Evolutionary conservation across 2,888 invertebrate genomes (phyloP).

Genomic region (Drosophila niveifrons): DNA sequence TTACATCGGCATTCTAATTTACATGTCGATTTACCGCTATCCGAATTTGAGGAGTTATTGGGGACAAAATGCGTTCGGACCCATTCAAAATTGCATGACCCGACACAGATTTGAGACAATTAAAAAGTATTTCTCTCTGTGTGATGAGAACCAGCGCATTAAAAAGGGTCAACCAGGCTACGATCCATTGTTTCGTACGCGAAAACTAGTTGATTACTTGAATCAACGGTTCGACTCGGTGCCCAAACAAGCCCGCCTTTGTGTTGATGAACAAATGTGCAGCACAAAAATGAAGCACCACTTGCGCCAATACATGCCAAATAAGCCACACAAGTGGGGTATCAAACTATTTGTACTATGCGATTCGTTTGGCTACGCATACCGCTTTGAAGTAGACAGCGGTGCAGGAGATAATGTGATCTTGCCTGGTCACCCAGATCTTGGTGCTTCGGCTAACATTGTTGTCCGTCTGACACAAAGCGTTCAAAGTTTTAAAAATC

Average conservation of each 20-base stretch:
- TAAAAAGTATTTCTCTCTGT: no score
- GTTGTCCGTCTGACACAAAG: conserved; percentile 36
- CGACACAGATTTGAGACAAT: no score
- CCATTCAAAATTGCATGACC: no score
- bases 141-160: no score
- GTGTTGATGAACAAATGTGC: conserved; percentile 41
- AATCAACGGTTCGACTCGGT: no score
- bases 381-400: conserved; percentile 14
- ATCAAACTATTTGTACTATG: conserved; percentile 32
- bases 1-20: background rate
- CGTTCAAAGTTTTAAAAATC: conserved; percentile 15
- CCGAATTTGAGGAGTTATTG: no score
- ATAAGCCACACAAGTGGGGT: conserved; percentile 43
- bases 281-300: conserved; percentile 24
- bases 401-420: conserved; percentile 35
- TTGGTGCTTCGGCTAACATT: conserved; percentile 40
- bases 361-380: no score
- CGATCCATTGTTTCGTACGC: no score
- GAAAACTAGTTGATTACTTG: no score
- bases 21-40: background rate
- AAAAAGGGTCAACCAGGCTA: no score
- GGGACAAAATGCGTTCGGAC: no score
- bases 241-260: conserved; percentile 25
- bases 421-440: conserved; percentile 38
- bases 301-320: conserved; percentile 40